phyloP scores from a whole-genome alignment of 2,888 invertebrate species.

The Drosophila merina region DNA sequence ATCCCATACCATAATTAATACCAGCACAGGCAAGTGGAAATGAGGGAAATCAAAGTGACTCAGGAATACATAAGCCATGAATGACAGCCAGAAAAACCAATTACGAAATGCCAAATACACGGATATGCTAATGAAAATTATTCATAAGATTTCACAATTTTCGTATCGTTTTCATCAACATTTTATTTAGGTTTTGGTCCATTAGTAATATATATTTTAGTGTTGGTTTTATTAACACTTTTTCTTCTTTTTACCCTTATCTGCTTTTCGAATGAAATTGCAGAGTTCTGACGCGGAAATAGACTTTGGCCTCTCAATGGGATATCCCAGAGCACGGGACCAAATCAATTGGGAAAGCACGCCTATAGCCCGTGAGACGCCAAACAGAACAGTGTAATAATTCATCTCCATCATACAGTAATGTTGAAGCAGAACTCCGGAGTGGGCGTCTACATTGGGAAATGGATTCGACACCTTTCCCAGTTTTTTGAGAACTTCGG shows the following conservation, averaged over 20 bases:
- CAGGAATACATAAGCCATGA: conserved; percentile 3
- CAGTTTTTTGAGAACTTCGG: conserved; percentile 89
- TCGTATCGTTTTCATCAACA: background rate
- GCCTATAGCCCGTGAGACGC: conserved; percentile 92
- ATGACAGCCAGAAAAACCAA: conserved; percentile 26
- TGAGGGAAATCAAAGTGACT: background rate
- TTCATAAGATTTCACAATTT: background rate
- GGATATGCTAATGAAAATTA: conserved; percentile 9
- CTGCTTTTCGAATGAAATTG: background rate
- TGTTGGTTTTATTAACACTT: background rate
- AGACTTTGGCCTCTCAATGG: conserved; percentile 87
- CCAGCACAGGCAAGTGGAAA: background rate
- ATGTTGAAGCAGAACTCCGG: conserved; percentile 91
- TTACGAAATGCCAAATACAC: conserved; percentile 33
- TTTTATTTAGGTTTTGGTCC: background rate
- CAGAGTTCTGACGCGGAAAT: conserved; percentile 21
- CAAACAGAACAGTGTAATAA: conserved; percentile 94
- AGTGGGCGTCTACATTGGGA: conserved; percentile 95
- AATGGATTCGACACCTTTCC: conserved; percentile 95
- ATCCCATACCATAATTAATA: conserved; percentile 21
- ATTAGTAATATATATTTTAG: background rate
- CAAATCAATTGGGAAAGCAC: conserved; percentile 90
- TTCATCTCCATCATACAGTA: conserved; percentile 92
- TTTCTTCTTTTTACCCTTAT: background rate
- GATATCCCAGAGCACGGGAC: conserved; percentile 90